Conservation (phyloP, 2,888 invertebrate species). For the Drosophila fulvimacula region DNA sequence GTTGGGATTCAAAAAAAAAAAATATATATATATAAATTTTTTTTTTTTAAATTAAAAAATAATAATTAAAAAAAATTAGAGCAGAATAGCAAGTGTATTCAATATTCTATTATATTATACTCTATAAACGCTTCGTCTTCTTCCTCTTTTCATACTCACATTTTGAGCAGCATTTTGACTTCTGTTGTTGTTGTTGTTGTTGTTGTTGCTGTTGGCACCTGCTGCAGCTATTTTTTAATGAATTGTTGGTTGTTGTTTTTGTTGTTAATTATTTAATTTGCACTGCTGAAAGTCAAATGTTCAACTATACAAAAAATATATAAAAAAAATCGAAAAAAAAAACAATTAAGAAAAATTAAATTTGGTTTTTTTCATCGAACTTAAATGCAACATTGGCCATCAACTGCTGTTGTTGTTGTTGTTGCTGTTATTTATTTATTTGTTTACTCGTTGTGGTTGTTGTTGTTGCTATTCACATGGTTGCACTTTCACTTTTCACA, state of each 20-base stretch:
- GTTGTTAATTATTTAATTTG: constrained; percentile 54
- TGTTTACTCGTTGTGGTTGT: constrained; percentile 22
- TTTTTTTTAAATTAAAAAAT: too few relatives aligned
- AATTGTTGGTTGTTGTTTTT: constrained; percentile 32
- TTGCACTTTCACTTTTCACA: constrained; percentile 80
- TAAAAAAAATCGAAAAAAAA: constrained; percentile 22
- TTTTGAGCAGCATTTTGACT: constrained; percentile 69
- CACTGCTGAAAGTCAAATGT: constrained; percentile 74
- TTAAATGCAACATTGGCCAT: constrained; percentile 28
- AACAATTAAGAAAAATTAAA: constrained; percentile 21
- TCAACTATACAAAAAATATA: constrained; percentile 50
- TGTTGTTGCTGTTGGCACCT: constrained; percentile 33
- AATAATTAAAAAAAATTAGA: neutral
- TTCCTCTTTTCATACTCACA: constrained; percentile 55
- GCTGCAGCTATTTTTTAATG: constrained; percentile 23
- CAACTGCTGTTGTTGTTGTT: constrained; percentile 9
- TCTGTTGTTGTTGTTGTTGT: constrained; percentile 25
- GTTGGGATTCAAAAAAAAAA: too few relatives aligned
- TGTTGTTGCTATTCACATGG: constrained; percentile 47
- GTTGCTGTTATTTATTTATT: constrained; percentile 26
- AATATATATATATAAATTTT: too few relatives aligned
- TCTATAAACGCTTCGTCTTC: neutral
- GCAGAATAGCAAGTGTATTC: neutral
- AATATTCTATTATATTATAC: neutral
- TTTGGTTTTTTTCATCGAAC: neutral